Conservation (phyloP, 2,888 invertebrate genomes). For the Lycaena phlaeas region DNA sequence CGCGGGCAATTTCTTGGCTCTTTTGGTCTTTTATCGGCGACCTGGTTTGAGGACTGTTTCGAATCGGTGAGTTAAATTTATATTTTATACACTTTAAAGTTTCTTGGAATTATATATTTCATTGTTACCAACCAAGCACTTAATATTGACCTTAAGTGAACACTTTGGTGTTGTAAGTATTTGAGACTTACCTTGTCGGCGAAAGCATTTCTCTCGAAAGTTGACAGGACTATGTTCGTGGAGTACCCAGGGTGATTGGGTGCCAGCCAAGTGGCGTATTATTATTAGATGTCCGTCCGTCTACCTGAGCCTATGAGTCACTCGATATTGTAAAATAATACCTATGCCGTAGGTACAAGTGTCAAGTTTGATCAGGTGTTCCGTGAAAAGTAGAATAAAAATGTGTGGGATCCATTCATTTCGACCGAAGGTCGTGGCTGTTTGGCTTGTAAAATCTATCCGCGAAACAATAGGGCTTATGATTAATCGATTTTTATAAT, state of each 20-base stretch:
- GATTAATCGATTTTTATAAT: too few relatives aligned
- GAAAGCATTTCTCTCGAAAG: background rate
- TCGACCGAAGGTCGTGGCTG: constrained; percentile 2
- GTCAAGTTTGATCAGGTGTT: background rate
- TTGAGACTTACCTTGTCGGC: background rate
- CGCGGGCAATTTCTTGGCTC: constrained; percentile 79
- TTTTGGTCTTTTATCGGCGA: constrained; percentile 81
- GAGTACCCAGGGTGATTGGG: constrained; percentile 42
- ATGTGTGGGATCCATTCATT: background rate
- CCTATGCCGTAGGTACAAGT: constrained; percentile 8
- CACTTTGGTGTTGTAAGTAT: too few relatives aligned
- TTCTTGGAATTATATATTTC: background rate
- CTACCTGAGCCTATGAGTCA: constrained; percentile 40
- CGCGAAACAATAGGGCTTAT: constrained; percentile 3
- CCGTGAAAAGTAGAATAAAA: background rate
- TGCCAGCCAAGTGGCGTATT: constrained; percentile 50
- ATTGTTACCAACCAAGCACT: background rate
- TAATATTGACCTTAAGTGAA: too few relatives aligned
- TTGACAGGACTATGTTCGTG: constrained; percentile 14
- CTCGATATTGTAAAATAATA: constrained; percentile 13
- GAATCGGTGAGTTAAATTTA: constrained; percentile 75
- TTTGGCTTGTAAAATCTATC: too few relatives aligned
- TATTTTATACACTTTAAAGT: too few relatives aligned
- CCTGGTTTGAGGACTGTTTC: constrained; percentile 84
- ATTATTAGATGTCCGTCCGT: constrained; percentile 56